Conservation (phyloP, 1,140 invertebrate species). For the Penaeus indicus region DNA sequence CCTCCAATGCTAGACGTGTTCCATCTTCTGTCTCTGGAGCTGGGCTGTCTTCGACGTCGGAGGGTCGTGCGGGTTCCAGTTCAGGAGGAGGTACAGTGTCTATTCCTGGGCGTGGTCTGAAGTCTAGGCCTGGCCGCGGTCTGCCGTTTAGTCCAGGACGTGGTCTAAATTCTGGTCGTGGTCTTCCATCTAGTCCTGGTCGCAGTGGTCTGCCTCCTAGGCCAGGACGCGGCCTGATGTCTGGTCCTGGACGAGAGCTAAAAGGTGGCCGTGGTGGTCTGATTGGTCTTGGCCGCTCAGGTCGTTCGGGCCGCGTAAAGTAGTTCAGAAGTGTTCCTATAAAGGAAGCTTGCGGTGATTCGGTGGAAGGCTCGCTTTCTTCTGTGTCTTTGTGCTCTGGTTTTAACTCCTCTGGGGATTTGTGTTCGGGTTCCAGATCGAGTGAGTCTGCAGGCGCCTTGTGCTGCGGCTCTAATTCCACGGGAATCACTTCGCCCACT, state of each 20-base stretch:
- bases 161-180: slow-evolving; percentile 43
- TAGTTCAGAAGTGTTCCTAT: slow-evolving; percentile 52
- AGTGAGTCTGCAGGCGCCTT: no score
- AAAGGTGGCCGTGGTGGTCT: background rate
- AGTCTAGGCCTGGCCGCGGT: background rate
- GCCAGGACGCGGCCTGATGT: background rate
- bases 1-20: no score
- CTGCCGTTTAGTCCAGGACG: slow-evolving; percentile 40
- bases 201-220: background rate
- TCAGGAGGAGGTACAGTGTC: no score
- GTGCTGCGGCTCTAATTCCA: slow-evolving; percentile 31
- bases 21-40: no score
- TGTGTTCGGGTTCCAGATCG: no score
- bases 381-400: no score
- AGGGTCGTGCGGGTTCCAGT: no score
- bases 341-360: slow-evolving; percentile 31
- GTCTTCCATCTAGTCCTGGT: slow-evolving; percentile 10
- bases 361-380: slow-evolving; percentile 15
- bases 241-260: no score
- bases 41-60: no score
- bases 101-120: no score
- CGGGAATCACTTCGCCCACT: slow-evolving; percentile 60
- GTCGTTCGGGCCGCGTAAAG: slow-evolving; percentile 49
- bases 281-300: background rate
- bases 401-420: no score